A percentile compares a stretch with the other conserved stretches of the same genome.
phyloP scores from a whole-genome alignment of 2,797 vertebrate genomes.

The Chloroceryle amazona region DNA sequence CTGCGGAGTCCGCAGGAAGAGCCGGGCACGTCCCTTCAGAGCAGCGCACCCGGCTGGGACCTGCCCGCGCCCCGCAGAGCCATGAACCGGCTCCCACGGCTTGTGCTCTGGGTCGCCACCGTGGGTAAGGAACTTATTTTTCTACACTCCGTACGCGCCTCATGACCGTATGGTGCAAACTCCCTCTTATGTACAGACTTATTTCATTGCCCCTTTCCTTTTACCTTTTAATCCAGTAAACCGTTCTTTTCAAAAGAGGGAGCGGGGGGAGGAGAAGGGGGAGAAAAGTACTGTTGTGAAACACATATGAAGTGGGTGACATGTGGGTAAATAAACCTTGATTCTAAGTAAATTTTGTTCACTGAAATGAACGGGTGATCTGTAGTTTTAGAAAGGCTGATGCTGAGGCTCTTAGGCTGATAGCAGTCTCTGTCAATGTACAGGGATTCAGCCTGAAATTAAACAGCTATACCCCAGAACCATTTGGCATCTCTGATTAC shows the following conservation, averaged over 20 bases:
- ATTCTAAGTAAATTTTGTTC: not conserved
- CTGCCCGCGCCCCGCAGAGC: not conserved
- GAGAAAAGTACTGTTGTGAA: not conserved
- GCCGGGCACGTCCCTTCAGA: not conserved
- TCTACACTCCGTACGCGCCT: not conserved
- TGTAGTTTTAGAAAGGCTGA: not conserved
- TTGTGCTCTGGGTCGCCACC: not conserved
- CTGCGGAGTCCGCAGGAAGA: conserved; percentile 4
- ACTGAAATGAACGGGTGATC: not conserved
- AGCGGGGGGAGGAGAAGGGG: fast-evolving
- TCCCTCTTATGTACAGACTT: not conserved
- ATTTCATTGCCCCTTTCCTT: not conserved
- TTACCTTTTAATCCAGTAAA: not conserved
- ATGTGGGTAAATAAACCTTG: not conserved
- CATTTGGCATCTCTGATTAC: not conserved
- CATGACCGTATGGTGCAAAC: not conserved
- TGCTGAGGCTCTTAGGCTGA: not conserved
- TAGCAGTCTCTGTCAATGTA: not conserved
- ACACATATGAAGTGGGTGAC: not conserved
- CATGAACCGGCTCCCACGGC: conserved; percentile 8
- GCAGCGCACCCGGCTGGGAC: not conserved
- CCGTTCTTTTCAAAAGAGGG: not conserved
- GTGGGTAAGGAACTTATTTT: conserved; percentile 6
- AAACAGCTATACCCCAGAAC: not conserved
- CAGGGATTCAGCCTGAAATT: not conserved